Evolutionary conservation across 1,140 invertebrate genomes (phyloP), one percentile per base, ranked within the genome.

Genomic region (Daktulosphaira vitifoliae): DNA sequence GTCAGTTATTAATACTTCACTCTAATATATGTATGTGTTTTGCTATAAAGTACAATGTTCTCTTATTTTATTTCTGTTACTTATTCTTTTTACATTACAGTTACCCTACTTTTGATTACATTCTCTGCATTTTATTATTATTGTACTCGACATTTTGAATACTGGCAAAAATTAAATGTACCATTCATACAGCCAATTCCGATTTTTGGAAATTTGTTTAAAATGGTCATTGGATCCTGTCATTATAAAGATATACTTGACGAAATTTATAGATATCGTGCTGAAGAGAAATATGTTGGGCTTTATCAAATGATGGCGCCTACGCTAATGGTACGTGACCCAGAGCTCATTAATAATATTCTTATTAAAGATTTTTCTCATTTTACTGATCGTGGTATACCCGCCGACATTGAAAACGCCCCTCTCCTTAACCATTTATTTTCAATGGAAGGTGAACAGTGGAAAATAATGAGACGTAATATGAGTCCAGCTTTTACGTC

Each of bases 401-500:
- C 56, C 22, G 52, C 68, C 15, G 70, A 72, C 29, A n/a, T n/a
- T n/a, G 5, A 18, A 23, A 8, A 50, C 0, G 80, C 82, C 67
- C 73, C 77, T 4, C 53, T 84, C 0, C 75, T 76, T 20, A 76
- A 77, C 4, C 78, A 81, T 68, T 69, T 84, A 23, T 78, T 83
- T 66, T 74, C 72, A 1, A 65, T 79, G 13, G 69, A 69, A 13
- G 75, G 74, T 0, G 71, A 77, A 18, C 69, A 77, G 67, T 83
- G 81, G 81, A 76, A 74, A 42, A 72, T 71, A 33, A 53, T 83
- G 0, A 73, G 81, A 29, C 66, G 71, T 0, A 79, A 79, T 64
- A 64, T 83, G 3, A 77, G 76, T 1, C 81, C 81, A 1, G 76
- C 78, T 4, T 82, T 83, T 67, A 79, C 80, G 1, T 75, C 80